Base-by-base conservation (phyloP, 2,113 vertebrate genomes). In the Atlantisia rogersi region DNA sequence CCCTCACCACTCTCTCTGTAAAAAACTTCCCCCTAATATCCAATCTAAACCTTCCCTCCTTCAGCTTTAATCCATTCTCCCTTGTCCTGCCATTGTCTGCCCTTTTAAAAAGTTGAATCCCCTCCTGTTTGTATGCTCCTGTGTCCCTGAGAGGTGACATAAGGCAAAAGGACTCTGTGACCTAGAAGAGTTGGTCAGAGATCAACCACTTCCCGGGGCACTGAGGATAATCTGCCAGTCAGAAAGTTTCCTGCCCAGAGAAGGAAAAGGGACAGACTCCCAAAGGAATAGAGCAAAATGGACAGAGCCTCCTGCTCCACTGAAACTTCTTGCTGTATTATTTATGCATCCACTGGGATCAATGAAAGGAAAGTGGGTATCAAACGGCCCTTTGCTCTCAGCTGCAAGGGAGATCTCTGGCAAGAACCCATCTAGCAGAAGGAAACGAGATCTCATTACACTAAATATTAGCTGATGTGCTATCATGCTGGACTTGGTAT, bases 361-460 rank as follows among this genome's bases (percentile, higher is more conserved):
- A 92, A 83, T 65, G n/a, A 79, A 96, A 96, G 48, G 53, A 88
- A 96, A 93, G 75, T 31, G 48, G 79, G 9, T 83, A 73, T 56
- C 7, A 77, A 97, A 91, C 40, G 53, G 79, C 62, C 83, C 77
- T 93, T 78, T 94, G 86, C 88, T 94, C 89, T 70, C 70, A 85
- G 65, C 88, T 90, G 83, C 79, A 89, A 87, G 60, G 50, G 42
- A 76, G 25, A 74, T 68, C 58, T 59, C 59, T 92, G 82, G 84
- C 80, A 91, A 92, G 39, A 83, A 62, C 68, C 50, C 56, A 87
- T 65, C 81, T 70, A 95, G 63, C 69, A 91, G 65, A 91, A 95
- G 68, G 67, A 94, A 91, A 93, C 81, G 62, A 91, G 63, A n/a
- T 94, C 63, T 91, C 67, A 67, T 93, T 93, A 85, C 74, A 62